Base-by-base conservation (phyloP, 2,797 vertebrate species). In the Platalea minor region DNA sequence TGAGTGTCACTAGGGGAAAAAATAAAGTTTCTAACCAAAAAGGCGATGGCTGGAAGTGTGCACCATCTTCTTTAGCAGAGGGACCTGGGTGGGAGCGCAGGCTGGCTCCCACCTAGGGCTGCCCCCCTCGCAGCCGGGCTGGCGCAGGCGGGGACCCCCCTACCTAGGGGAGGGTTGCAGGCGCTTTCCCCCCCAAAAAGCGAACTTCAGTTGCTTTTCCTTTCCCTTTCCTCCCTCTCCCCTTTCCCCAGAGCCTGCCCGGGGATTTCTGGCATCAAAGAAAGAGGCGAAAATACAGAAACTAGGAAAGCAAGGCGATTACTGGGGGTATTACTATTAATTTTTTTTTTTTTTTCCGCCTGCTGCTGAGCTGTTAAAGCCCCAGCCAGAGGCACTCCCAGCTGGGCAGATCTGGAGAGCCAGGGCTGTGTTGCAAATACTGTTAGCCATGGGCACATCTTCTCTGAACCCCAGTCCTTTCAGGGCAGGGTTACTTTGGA, bases 1-100 rank as follows among this genome's bases (percentile, higher is more conserved):
- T 95, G 98, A 98, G 98, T 97, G 97, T 97, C 96, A 79, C 96
- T 93, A 84, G 86, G 91, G 64, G 67, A 51, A 53, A 72, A 87
- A 97, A 97, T 95, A 97, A 98, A 98, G 97, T 98, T 98, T 98
- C 26, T 9, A 94, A 93, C 95, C 96, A 96, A 92, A 93, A 88
- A 94, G 85, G 88, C 85, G 85, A 19, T 4, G n/a, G 74, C 80
- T 95, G 92, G 73, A 70, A 73, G 83, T 83, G 88, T 75, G 91
- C 81, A 95, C 86, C 89, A 91, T 94, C 95, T 91, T 95, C 53
- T 88, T 83, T 76, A 88, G 93, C 75, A 87, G 41, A 26, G 63
- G 96, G 78, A 68, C 72, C 95, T 92, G 14, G 21, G 33, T 79
- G 80, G 25, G 82, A 65, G 59, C 86, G 64, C 90, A 76, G 81